These are phyloP conservation scores for Torymus tubicola DNA, from an alignment of 2,888 invertebrate genomes.

Conservation along the genomic window DNA sequence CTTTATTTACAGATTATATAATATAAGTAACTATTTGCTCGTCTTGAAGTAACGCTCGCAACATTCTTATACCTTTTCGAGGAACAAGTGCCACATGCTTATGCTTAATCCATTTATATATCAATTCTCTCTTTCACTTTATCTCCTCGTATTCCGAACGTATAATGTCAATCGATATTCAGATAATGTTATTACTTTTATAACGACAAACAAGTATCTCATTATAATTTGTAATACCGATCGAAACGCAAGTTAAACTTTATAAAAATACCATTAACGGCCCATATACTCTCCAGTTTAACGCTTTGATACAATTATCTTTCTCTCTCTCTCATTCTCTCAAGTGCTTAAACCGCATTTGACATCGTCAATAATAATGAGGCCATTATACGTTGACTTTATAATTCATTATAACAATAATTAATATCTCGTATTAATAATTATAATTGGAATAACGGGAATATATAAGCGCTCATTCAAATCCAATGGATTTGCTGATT, in stretches of 20 bases:
- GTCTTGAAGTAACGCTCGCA: conserved; percentile 29
- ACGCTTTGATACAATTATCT: conserved; percentile 67
- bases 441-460: conserved; percentile 49
- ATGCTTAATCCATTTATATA: conserved; percentile 19
- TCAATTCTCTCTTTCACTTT: conserved; percentile 2
- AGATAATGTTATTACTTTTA: conserved; percentile 27
- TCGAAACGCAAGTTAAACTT: conserved; percentile 69
- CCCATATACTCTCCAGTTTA: conserved; percentile 60
- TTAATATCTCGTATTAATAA: conserved; percentile 33
- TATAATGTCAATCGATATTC: conserved; percentile 42
- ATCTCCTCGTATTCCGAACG: conserved; percentile 14
- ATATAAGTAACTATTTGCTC: conserved; percentile 51
- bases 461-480: conserved; percentile 45
- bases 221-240: conserved; percentile 54
- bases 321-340: background rate
- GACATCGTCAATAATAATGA: conserved; percentile 43
- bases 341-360: conserved; percentile 57
- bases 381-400: conserved; percentile 49
- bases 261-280: conserved; percentile 73
- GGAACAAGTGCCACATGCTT: conserved; percentile 54
- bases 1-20: conserved; percentile 55
- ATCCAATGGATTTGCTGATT: background rate
- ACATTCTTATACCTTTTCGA: conserved; percentile 34
- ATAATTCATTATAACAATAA: conserved; percentile 48
- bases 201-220: conserved; percentile 53